These are phyloP conservation scores for Gymnarchus niloticus DNA, from an alignment of 2,113 vertebrate species.

Conservation along the genomic window DNA sequence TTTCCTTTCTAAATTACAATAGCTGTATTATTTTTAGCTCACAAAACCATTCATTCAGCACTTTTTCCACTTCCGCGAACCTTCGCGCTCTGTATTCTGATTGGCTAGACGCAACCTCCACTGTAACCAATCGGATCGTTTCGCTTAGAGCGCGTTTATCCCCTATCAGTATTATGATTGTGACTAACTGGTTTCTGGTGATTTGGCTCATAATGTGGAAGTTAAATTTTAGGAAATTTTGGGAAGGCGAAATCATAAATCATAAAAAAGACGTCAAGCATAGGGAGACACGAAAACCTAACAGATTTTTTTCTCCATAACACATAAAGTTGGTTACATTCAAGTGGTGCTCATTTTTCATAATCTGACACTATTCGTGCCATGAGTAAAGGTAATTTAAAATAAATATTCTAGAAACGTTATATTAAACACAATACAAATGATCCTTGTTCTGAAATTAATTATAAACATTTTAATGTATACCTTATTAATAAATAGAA, in stretches of 20 bases:
- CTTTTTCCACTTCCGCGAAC: background rate
- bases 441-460: too few species aligned
- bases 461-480: background rate
- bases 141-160: background rate
- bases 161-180: background rate
- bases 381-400: background rate
- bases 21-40: background rate
- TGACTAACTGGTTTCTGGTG: background rate
- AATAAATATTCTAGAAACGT: background rate
- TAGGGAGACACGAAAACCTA: background rate
- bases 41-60: background rate
- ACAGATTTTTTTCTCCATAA: background rate
- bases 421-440: background rate
- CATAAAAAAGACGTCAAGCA: background rate
- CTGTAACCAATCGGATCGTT: background rate
- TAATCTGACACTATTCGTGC: background rate
- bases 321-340: background rate
- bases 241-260: too few species aligned
- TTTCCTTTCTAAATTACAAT: background rate
- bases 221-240: background rate
- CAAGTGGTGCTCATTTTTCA: background rate
- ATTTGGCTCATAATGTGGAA: background rate
- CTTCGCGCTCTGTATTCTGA: conserved; percentile 18
- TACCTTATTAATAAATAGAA: background rate
- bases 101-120: background rate